Base-by-base conservation (phyloP, 2,888 invertebrate species). In the Zonitis immaculata region DNA sequence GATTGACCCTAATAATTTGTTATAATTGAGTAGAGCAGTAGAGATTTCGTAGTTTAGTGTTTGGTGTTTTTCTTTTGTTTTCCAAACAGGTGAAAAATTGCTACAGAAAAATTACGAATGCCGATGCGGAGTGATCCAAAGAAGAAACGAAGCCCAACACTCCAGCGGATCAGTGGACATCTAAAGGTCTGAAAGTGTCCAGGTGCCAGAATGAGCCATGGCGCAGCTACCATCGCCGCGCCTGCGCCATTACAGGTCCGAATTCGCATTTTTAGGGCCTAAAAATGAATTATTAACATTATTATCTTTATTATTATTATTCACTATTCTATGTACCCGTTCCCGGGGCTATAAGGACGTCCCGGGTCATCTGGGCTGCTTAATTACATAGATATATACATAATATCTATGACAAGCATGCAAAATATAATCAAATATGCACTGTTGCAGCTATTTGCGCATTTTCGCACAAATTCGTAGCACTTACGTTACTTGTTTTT, bases 161-260 rank as follows among this genome's bases (percentile, higher is more conserved):
- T 67, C 58, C 62, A 71, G 59, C 54, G 71, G 63, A 60, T 65
- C 66, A n/a, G 67, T 56, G 54, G 63, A 51, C 43, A 12, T 18
- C 32, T 56, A n/a, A 18, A 54, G 45, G 32, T 48, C 52, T 44
- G 54, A 51, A 46, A 45, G 57, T 49, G 45, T 56, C 49, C 51
- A 44, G 51, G 50, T 72, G 69, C 59, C 72, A 76, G 74, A 73
- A 76, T 76, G 76, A 75, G 68, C 73, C 67, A 76, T 74, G 75
- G 74, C 72, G 73, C 75, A 75, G 74, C 70, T 75, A 69, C 73
- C 73, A 55, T 74, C 74, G 62, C 76, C 76, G 74, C 74, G 76
- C 72, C 71, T 77, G 69, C 76, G 75, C 69, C 75, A 75, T 71
- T 75, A 76, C 76, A 75, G 76, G 76, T 76, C 73, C 73, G 72